These are phyloP conservation scores for Apotomis capreana DNA, from an alignment of 2,888 invertebrate genomes.

Conservation along the genomic window DNA sequence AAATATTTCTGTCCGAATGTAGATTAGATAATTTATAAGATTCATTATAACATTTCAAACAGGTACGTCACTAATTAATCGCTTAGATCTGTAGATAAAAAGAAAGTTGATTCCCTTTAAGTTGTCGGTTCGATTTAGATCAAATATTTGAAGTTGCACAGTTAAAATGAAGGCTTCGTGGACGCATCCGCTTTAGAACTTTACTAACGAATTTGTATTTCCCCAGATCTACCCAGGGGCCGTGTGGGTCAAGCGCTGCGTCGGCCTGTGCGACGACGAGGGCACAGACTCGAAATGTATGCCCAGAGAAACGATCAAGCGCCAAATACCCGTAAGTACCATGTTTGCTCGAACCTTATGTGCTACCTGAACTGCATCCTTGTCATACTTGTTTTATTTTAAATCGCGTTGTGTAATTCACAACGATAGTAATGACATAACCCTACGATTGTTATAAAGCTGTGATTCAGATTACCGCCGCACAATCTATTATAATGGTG, in stretches of 20 bases:
- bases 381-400: slow-evolving; percentile 65
- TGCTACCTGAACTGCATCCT: slow-evolving; percentile 61
- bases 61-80: not conserved
- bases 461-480: slow-evolving; percentile 44
- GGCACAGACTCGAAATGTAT: slow-evolving; percentile 64
- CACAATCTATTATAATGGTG: slow-evolving; percentile 29
- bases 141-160: not conserved
- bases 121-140: not conserved
- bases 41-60: not conserved
- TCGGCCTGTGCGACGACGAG: slow-evolving; percentile 72
- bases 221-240: slow-evolving; percentile 74
- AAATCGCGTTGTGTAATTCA: slow-evolving; percentile 47
- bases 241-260: slow-evolving; percentile 77
- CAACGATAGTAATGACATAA: slow-evolving; percentile 66
- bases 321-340: slow-evolving; percentile 70
- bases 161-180: not conserved
- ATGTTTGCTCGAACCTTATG: slow-evolving; percentile 52
- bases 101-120: not conserved
- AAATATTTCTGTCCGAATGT: slow-evolving; percentile 4
- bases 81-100: not conserved
- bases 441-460: slow-evolving; percentile 32
- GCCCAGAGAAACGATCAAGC: slow-evolving; percentile 58
- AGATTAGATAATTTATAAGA: not conserved
- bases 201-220: slow-evolving; percentile 53
- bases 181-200: slow-evolving; percentile 49